Percentiles rank a stretch among this genome's conserved stretches.
These are phyloP conservation scores for Xerus rutilus DNA, from an alignment of 2,797 vertebrate species.

Conservation along the genomic window DNA sequence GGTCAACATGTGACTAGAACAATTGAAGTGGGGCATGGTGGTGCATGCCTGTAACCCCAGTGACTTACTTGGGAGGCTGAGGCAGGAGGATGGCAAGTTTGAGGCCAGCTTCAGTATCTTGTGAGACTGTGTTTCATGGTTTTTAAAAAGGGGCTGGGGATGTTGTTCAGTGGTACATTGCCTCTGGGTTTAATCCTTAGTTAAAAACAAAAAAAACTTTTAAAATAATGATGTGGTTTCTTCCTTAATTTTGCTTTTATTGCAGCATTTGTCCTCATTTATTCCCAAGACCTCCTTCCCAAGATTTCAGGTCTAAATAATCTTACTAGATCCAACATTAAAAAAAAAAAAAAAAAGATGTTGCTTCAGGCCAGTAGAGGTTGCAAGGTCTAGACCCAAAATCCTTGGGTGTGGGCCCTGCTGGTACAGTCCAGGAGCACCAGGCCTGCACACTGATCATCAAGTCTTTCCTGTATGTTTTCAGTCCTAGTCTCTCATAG, in stretches of 20 bases:
- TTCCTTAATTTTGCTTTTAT: background rate
- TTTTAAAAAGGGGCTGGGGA: too few species aligned
- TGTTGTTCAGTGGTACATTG: too few species aligned
- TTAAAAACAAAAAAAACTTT: too few species aligned
- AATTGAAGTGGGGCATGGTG: background rate
- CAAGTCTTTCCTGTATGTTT: background rate
- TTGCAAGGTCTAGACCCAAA: background rate
- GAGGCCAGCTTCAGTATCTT: too few species aligned
- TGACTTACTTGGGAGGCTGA: too few species aligned
- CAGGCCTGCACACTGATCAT: background rate
- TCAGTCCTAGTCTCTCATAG: background rate
- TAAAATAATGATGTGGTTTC: background rate
- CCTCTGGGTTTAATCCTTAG: too few species aligned
- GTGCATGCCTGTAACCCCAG: too few species aligned
- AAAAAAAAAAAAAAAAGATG: too few species aligned
- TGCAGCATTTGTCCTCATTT: background rate
- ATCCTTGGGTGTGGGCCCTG: accelerated
- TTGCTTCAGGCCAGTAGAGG: background rate
- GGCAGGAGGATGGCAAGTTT: too few species aligned
- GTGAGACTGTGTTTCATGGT: too few species aligned
- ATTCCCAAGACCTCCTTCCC: background rate
- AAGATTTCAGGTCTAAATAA: background rate
- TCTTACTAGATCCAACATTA: background rate
- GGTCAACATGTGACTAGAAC: background rate
- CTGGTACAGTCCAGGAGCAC: too few species aligned